These are phyloP conservation scores for Fragum whitleyi DNA, from an alignment of 2,888 invertebrate species.

Conservation along the genomic window DNA sequence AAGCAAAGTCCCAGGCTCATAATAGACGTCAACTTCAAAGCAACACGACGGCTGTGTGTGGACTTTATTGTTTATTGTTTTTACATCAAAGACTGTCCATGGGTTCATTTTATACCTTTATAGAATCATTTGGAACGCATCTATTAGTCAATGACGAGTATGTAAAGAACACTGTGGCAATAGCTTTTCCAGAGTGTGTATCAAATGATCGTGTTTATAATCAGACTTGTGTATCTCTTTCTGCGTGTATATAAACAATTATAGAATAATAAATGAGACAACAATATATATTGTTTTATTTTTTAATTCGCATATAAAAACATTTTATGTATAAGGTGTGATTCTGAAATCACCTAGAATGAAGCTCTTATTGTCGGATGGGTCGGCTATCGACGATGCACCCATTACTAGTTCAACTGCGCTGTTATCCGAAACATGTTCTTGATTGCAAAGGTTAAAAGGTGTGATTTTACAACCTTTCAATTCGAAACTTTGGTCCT, in stretches of 20 bases:
- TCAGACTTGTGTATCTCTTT: constrained; percentile 24
- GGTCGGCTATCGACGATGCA: no score
- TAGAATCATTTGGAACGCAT: constrained; percentile 10
- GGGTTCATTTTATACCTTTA: constrained; percentile 24
- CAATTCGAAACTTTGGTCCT: constrained; percentile 5
- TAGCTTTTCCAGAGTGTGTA: constrained; percentile 34
- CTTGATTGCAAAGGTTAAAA: no score
- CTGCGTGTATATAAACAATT: not conserved
- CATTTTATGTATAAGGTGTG: not conserved
- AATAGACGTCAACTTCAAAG: constrained; percentile 32
- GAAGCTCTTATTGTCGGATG: constrained; percentile 1
- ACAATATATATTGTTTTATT: not conserved
- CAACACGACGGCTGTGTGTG: constrained; percentile 29
- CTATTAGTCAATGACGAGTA: constrained; percentile 29
- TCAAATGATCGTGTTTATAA: constrained; percentile 24
- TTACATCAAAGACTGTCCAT: constrained; percentile 31
- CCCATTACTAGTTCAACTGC: no score
- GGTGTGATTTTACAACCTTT: not conserved
- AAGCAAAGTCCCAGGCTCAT: not conserved
- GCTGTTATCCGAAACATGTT: no score
- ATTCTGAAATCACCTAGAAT: constrained; percentile 3
- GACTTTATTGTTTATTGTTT: constrained; percentile 43
- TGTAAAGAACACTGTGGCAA: constrained; percentile 17
- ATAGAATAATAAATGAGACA: not conserved
- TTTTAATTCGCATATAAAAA: not conserved